Conservation (phyloP, 2,888 invertebrate species). For the Formica aserva region DNA sequence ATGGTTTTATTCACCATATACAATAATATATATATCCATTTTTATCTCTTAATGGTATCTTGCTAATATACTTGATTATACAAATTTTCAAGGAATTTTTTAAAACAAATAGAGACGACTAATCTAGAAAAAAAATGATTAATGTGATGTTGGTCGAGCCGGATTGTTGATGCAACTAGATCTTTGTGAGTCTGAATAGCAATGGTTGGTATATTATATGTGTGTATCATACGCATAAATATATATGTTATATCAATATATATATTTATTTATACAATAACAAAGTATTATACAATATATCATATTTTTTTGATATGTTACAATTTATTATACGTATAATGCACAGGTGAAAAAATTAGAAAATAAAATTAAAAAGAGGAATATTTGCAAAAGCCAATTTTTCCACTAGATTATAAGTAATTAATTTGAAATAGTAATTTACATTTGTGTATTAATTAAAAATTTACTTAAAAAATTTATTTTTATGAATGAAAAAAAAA, state of each 20-base stretch:
- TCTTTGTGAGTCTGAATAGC: neutral
- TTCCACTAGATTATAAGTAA: neutral
- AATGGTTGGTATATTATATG: neutral
- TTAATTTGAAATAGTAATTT: neutral
- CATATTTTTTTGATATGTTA: neutral
- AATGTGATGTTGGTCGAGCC: neutral
- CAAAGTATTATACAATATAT: neutral
- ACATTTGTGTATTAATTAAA: neutral
- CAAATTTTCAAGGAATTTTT: neutral
- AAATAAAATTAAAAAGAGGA: neutral
- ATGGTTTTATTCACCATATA: neutral
- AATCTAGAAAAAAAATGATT: neutral
- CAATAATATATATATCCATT: neutral
- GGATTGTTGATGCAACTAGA: neutral
- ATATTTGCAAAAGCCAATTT: neutral
- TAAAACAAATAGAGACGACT: neutral
- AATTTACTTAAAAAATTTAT: neutral
- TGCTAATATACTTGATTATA: neutral
- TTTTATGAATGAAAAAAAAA: neutral
- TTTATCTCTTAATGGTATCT: neutral
- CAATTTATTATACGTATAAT: too few species aligned
- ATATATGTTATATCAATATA: neutral
- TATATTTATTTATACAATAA: conserved; percentile 4
- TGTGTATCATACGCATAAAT: neutral
- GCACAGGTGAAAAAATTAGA: too few species aligned